Evolutionary conservation across 2,113 vertebrate genomes (phyloP).

Genomic region (Psephotus haematonotus): DNA sequence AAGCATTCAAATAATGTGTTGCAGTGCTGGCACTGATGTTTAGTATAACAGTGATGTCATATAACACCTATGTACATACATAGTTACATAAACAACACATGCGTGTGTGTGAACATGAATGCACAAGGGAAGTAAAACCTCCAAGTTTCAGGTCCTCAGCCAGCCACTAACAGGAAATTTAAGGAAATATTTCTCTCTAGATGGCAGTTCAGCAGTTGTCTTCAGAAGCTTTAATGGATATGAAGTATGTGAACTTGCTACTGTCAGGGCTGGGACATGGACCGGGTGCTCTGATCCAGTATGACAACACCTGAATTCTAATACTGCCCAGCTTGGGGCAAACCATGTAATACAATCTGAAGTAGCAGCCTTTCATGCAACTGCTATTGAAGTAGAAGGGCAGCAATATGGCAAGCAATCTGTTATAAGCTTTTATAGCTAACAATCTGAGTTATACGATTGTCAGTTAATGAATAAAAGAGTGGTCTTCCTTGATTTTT

Average conservation of each 20-base stretch:
- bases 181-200: neutral
- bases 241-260: neutral
- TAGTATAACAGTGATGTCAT: neutral
- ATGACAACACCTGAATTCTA: neutral
- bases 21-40: neutral
- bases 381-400: neutral
- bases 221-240: neutral
- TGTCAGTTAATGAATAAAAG: neutral
- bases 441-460: neutral
- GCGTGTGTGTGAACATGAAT: rapidly evolving
- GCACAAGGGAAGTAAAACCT: neutral
- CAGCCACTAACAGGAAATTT: neutral
- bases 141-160: neutral
- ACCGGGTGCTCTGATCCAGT: neutral
- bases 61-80: rapidly evolving
- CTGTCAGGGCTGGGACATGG: neutral
- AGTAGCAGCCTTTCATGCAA: neutral
- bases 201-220: neutral
- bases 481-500: neutral
- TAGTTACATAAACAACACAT: neutral
- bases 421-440: neutral
- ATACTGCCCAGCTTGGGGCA: neutral
- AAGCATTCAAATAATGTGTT: neutral
- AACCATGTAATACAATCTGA: neutral
- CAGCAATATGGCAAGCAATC: neutral